Base-by-base conservation (phyloP, 2,797 vertebrate genomes). In the Siniperca obscura region DNA sequence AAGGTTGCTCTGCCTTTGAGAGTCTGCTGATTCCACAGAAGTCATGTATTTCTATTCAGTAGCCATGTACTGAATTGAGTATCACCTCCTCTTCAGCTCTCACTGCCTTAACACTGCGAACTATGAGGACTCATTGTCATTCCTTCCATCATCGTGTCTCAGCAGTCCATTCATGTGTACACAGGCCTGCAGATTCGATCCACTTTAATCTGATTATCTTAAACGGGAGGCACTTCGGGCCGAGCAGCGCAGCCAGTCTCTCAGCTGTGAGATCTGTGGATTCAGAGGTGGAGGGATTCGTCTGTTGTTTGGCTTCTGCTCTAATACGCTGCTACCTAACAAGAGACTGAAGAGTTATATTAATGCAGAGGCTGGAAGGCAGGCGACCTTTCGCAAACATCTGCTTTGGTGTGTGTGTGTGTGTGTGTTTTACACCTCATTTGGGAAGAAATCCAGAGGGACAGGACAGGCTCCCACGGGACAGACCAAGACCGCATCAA, bases 111-210 rank as follows among this genome's bases (percentile, higher is more conserved):
- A 53, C 73, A 27, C 83, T 64, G 70, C 21, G 38, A 83, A 73
- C 82, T 44, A 38, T 40, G 75, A 86, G 76, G 78, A 55, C 78
- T 93, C 89, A 84, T 94, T 93, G 85, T 86, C 78, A 91, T 93
- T 94, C 89, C 73, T 7, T 75, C 86, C 86, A 61, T 82, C 80
- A 19, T 56, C 21, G 25, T 1, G 79, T 78, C 80, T 82, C 74
- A 64, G 71, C 75, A 40, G 80, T 64, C 75, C 83, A 77, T 91
- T 93, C 88, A 84, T 90, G 80, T 84, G 83, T 75, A 90, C 86
- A 77, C 77, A 62, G 82, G 86, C 81, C 75, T 36, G 36, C 83
- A 66, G 53, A 85, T 94, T 86, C 70, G 80, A 75, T 90, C 82
- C 82, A 44, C 83, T 89, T 88, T 91, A 79, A 93, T 91, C 78